Conservation (phyloP, 2,113 vertebrate genomes). For the Ibidorhyncha struthersii region DNA sequence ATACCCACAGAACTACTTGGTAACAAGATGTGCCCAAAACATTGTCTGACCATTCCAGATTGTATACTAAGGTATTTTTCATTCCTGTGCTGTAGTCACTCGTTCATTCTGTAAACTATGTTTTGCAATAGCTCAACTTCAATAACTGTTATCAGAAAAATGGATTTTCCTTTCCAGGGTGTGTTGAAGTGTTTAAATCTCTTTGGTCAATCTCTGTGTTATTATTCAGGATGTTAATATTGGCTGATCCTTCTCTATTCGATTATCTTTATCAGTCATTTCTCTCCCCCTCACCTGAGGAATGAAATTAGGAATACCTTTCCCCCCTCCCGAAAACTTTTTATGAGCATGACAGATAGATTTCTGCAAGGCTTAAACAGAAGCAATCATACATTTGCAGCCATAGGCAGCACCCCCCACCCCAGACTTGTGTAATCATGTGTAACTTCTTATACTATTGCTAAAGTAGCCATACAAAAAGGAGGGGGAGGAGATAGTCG, state of each 20-base stretch:
- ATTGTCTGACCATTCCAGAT: background rate
- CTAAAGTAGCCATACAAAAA: background rate
- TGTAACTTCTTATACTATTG: background rate
- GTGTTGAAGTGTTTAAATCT: background rate
- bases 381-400: background rate
- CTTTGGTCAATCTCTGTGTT: background rate
- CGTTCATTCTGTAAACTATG: background rate
- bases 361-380: background rate
- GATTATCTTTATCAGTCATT: background rate
- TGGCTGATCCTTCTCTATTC: background rate
- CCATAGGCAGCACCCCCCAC: background rate
- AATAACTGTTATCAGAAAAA: background rate
- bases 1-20: background rate
- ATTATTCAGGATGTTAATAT: background rate
- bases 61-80: background rate
- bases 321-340: background rate
- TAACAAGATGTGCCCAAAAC: background rate
- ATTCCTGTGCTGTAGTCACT: background rate
- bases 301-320: background rate
- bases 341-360: background rate
- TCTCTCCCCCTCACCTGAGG: background rate
- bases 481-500: background rate
- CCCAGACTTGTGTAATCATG: background rate
- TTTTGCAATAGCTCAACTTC: background rate
- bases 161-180: background rate